These are phyloP conservation scores for Coregonus sp. DNA, from an alignment of 2,797 vertebrate species.

Conservation along the genomic window DNA sequence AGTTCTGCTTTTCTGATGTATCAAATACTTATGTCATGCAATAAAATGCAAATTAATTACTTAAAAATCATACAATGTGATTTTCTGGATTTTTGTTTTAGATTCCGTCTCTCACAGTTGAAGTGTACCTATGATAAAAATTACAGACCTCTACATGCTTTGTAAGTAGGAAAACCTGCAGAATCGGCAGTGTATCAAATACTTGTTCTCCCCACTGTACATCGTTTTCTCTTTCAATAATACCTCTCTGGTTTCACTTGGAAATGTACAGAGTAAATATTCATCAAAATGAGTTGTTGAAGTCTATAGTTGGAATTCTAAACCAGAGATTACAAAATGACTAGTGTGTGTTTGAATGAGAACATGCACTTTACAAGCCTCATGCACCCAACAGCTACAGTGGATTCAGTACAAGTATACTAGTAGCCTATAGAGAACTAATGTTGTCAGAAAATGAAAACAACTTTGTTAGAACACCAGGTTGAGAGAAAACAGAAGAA, in stretches of 20 bases:
- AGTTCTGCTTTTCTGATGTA: no score
- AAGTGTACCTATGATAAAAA: no score
- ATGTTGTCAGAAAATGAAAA: background rate
- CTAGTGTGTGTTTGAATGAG: slow-evolving; percentile 46
- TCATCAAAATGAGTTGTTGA: slow-evolving; percentile 3
- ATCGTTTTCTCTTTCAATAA: slow-evolving; percentile 9
- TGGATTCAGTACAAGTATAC: background rate
- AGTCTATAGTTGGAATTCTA: slow-evolving; percentile 7
- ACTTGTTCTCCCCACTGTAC: no score
- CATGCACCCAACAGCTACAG: slow-evolving; percentile 50
- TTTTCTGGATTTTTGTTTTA: no score
- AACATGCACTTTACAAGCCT: slow-evolving; percentile 47
- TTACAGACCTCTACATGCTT: no score
- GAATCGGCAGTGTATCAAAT: no score
- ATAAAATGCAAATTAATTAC: no score
- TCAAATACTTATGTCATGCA: no score
- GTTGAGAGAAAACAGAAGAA: background rate
- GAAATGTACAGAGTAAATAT: slow-evolving; percentile 20
- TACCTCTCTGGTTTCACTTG: slow-evolving; percentile 8
- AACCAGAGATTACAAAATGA: slow-evolving; percentile 30
- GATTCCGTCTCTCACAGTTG: no score
- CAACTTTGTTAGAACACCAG: no score
- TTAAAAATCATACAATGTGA: no score
- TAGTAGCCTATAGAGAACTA: background rate
- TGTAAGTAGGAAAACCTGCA: no score